A percentile compares a stretch with the other conserved stretches of the same genome.
Conservation (phyloP, 2,888 invertebrate genomes). For the Drosophila melanosoma region DNA sequence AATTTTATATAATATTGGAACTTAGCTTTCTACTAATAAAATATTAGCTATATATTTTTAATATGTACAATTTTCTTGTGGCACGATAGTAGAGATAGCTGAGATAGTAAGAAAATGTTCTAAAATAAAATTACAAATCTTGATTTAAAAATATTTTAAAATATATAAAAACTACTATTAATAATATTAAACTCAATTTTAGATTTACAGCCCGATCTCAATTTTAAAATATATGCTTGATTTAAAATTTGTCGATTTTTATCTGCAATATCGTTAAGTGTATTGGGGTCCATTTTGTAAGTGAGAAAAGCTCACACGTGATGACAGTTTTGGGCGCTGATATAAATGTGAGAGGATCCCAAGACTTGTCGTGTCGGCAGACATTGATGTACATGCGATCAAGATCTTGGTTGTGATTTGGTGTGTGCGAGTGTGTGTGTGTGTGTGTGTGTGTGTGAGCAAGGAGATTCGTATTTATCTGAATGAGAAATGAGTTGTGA, state of each 20-base stretch:
- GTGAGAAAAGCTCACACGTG: conserved; percentile 34
- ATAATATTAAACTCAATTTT: not conserved
- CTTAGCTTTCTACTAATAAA: not conserved
- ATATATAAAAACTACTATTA: not conserved
- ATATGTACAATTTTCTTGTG: not conserved
- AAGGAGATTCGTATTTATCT: conserved; percentile 63
- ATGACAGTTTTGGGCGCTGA: conserved; percentile 49
- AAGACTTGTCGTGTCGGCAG: conserved; percentile 27
- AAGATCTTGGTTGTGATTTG: conserved; percentile 6
- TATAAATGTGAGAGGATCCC: conserved; percentile 36
- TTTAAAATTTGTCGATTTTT: not conserved
- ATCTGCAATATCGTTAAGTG: not conserved
- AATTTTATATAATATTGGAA: not conserved
- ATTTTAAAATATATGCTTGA: not conserved
- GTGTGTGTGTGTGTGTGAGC: conserved; percentile 18
- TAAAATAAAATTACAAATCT: not conserved
- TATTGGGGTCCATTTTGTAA: conserved; percentile 1
- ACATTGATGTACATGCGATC: conserved; percentile 55
- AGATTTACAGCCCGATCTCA: not conserved
- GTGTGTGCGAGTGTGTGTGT: not conserved
- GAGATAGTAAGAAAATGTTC: not conserved
- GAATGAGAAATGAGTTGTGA: conserved; percentile 81
- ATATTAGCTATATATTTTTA: not conserved
- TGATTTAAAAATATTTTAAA: not conserved
- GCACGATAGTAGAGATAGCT: not conserved